Percentiles rank a stretch among this genome's conserved stretches.
These are phyloP conservation scores for Pseudonaja textilis DNA, from an alignment of 2,113 vertebrate species.

Conservation along the genomic window DNA sequence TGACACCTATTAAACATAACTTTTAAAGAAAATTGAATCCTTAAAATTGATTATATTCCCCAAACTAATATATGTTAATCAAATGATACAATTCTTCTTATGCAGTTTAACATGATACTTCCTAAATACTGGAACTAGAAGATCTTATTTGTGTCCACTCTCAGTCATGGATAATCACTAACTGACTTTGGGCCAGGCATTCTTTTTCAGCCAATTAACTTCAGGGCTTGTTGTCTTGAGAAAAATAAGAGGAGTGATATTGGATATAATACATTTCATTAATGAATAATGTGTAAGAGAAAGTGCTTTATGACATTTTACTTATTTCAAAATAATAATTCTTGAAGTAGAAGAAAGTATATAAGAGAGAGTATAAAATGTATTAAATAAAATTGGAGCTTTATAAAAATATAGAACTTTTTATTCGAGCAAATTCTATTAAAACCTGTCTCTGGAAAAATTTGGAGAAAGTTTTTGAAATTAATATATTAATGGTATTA, in stretches of 20 bases:
- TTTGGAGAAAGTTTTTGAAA: background rate
- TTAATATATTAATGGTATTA: background rate
- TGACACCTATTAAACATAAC: background rate
- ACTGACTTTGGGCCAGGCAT: background rate
- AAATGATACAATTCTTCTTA: background rate
- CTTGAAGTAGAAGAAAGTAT: background rate
- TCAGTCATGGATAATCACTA: background rate
- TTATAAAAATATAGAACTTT: background rate
- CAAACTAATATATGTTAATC: background rate
- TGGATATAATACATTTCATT: background rate
- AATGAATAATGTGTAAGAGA: background rate
- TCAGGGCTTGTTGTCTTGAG: background rate
- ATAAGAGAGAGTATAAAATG: background rate
- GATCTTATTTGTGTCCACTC: background rate
- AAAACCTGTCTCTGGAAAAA: background rate
- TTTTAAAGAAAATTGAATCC: background rate
- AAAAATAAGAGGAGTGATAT: background rate
- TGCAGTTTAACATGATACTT: background rate
- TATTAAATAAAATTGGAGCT: background rate
- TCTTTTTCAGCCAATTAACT: background rate
- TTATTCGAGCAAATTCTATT: background rate
- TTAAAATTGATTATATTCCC: background rate
- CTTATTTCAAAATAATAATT: background rate
- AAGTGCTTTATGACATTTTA: background rate
- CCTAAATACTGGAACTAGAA: background rate